phyloP scores from a whole-genome alignment of 2,797 vertebrate genomes.

The Brotula barbata region DNA sequence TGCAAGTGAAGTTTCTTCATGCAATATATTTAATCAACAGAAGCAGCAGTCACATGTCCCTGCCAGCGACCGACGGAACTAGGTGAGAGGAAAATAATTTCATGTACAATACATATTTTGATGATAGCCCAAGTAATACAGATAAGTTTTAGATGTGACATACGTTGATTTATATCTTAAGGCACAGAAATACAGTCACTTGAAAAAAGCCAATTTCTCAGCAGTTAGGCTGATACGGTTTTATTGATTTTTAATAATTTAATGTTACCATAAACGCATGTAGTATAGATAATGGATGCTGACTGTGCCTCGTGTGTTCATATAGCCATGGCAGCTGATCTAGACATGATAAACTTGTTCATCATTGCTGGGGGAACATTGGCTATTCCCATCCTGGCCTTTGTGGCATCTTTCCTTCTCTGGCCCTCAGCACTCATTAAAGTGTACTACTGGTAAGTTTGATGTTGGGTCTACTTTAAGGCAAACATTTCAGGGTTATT shows the following conservation, averaged over 20 bases:
- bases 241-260: too few relatives aligned
- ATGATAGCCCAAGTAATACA: neutral
- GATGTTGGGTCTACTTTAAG: neutral
- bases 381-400: constrained; percentile 92
- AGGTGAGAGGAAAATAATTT: constrained; percentile 26
- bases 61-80: constrained; percentile 21
- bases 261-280: too few relatives aligned
- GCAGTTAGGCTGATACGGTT: too few relatives aligned
- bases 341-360: constrained; percentile 90
- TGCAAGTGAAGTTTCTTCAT: constrained; percentile 3
- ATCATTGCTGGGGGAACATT: constrained; percentile 88
- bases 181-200: too few relatives aligned
- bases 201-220: too few relatives aligned
- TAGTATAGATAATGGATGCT: too few relatives aligned
- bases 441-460: constrained; percentile 93
- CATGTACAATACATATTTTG: neutral
- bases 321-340: constrained; percentile 81
- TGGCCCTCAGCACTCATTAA: constrained; percentile 92
- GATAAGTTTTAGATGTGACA: too few relatives aligned
- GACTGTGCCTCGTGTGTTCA: constrained; percentile 13
- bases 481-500: too few relatives aligned
- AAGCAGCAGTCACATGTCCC: constrained; percentile 19
- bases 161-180: too few relatives aligned
- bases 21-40: constrained; percentile 14
- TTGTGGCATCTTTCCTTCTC: constrained; percentile 89